Evolutionary conservation across 2,797 vertebrate species (phyloP), one percentile per base, ranked within the genome.

Genomic region (Dendrocincla fuliginosa): DNA sequence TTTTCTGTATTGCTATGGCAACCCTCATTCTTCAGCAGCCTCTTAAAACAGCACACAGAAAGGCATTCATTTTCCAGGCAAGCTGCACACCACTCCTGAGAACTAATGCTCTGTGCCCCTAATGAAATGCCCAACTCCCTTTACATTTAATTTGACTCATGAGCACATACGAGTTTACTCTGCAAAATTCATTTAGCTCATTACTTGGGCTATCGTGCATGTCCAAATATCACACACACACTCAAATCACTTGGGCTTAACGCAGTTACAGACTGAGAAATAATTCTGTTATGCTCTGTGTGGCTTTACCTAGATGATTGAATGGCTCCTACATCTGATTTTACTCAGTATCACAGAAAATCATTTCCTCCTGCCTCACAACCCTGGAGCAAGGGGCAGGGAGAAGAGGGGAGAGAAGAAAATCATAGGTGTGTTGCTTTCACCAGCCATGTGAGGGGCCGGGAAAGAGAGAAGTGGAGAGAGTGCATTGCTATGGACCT

Each of bases 1-100:
- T 92, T 96, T 90, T 91, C 91, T 68, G 14, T 22, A 96, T 97
- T 95, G 73, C 96, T 93, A 96, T 97, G 91, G 95, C 86, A 97
- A 97, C 96, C 55, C 53, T 84, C 46, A 53, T 75, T 95, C 92
- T 86, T 56, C 81, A 84, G 59, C 91, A 91, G 77, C 13, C 42
- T 65, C 78, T 86, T 76, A 46, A 60, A 84, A 22, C 35, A 39
- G 59, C 37, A 37, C 55, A 63, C 30, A 81, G 76, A 88, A 87
- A 91, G 2, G 5, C 50, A 64, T 84, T 94, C 79, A 65, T 42
- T 65, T 87, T 25, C 20, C 68, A 74, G 71, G 80, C 71, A 77
- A 86, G 41, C 84, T 70, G 61, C 50, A 70, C 19, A 77, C 27
- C 47, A 9, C 46, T 87, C 52, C 65, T 55, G 53, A 82, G 82